These are phyloP conservation scores for Eupeodes latifasciatus DNA, from an alignment of 2,888 invertebrate genomes.

Conservation along the genomic window DNA sequence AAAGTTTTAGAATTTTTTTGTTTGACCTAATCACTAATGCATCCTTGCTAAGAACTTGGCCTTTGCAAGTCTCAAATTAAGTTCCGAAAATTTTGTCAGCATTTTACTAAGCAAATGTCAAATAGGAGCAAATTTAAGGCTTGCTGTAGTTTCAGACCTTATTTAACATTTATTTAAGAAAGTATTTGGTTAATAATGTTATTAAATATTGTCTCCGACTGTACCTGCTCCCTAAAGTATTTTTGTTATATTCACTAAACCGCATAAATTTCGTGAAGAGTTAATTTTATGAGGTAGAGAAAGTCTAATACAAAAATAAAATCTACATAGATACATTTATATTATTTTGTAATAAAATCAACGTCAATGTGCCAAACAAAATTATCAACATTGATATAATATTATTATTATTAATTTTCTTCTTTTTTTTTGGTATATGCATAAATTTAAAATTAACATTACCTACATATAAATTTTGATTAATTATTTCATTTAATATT, in stretches of 20 bases:
- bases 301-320: neutral
- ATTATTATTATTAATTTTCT: neutral
- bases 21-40: no score
- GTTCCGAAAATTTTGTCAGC: no score
- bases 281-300: neutral
- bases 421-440: neutral
- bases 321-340: neutral
- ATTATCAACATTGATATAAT: conserved; percentile 24
- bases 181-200: no score
- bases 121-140: no score
- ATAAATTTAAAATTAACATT: conserved; percentile 26
- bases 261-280: conserved; percentile 41
- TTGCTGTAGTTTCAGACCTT: no score
- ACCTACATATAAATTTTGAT: conserved; percentile 54
- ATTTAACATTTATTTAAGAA: no score
- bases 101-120: no score
- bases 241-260: neutral
- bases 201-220: neutral
- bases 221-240: neutral
- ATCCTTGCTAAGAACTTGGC: no score
- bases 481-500: conserved; percentile 71
- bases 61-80: no score
- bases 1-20: no score
- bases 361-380: conserved; percentile 53
- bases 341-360: conserved; percentile 35